These are phyloP conservation scores for Vanacampus margaritifer DNA, from an alignment of 2,113 vertebrate genomes.

Conservation along the genomic window DNA sequence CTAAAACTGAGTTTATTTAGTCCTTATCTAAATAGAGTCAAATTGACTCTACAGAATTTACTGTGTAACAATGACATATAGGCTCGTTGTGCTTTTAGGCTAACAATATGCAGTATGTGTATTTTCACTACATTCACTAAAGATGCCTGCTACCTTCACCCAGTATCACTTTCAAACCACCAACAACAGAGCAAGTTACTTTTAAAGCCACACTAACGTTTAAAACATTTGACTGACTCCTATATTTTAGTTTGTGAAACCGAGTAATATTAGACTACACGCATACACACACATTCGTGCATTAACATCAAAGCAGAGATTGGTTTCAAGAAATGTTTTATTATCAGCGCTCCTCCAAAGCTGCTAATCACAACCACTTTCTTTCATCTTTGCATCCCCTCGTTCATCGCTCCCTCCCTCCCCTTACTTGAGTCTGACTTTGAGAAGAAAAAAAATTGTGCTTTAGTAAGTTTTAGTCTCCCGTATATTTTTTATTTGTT, in stretches of 20 bases:
- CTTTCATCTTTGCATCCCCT: constrained; percentile 66
- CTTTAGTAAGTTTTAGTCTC: constrained; percentile 4
- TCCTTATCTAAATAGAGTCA: too few species aligned
- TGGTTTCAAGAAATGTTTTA: constrained; percentile 69
- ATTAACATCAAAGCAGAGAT: constrained; percentile 62
- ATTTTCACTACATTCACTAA: not conserved
- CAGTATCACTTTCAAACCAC: not conserved
- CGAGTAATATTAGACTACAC: not conserved
- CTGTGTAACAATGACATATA: too few species aligned
- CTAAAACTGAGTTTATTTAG: too few species aligned
- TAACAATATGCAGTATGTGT: too few species aligned
- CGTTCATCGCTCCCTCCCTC: constrained; percentile 16
- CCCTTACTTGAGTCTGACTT: constrained; percentile 13
- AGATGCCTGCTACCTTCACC: not conserved
- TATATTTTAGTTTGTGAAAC: not conserved
- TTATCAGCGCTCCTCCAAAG: constrained; percentile 62
- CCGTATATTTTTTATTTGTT: constrained; percentile 10
- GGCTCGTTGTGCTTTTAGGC: too few species aligned
- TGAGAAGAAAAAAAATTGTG: not conserved
- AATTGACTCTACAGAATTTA: too few species aligned
- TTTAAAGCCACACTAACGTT: not conserved
- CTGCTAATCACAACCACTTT: constrained; percentile 66
- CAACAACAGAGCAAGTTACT: not conserved
- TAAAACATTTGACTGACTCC: constrained; percentile 5
- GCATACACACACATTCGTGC: constrained; percentile 21